A percentile compares a stretch with the other conserved stretches of the same genome.
Conservation (phyloP, 2,888 invertebrate species). For the Himalopsyche anomala region DNA sequence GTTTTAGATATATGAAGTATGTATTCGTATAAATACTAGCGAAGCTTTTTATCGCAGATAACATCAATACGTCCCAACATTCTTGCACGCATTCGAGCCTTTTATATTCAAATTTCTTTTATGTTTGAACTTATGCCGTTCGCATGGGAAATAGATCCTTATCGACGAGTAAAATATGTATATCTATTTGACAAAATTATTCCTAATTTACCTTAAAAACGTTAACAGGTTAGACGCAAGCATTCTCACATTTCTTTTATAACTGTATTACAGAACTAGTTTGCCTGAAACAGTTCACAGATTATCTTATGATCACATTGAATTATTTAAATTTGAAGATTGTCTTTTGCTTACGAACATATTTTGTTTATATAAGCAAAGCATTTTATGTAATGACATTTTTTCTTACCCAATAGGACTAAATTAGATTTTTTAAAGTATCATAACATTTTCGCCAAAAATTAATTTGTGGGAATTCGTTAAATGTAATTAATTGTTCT, state of each 20-base stretch:
- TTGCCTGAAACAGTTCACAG: background rate
- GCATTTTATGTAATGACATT: too few species aligned
- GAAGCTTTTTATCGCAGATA: slow-evolving; percentile 41
- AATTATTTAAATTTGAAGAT: too few species aligned
- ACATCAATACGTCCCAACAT: slow-evolving; percentile 55
- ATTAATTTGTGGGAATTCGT: too few species aligned
- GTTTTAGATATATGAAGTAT: background rate
- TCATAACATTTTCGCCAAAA: too few species aligned
- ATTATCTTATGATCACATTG: too few species aligned
- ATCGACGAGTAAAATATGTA: slow-evolving; percentile 56
- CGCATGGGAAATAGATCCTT: slow-evolving; percentile 57
- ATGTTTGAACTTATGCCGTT: slow-evolving; percentile 50
- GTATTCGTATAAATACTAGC: slow-evolving; percentile 26
- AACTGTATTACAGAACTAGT: slow-evolving; percentile 14
- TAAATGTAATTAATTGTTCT: too few species aligned
- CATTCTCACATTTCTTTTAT: background rate
- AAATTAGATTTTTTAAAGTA: too few species aligned
- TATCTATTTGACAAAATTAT: slow-evolving; percentile 55
- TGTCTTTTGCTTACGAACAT: too few species aligned
- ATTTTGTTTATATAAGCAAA: too few species aligned
- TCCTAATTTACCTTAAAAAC: slow-evolving; percentile 33
- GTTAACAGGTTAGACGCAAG: slow-evolving; percentile 2
- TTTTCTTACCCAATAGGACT: too few species aligned
- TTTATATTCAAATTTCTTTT: slow-evolving; percentile 61
- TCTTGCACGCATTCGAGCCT: slow-evolving; percentile 61